phyloP scores from a whole-genome alignment of 2,113 vertebrate species.

The Donacobius atricapilla region DNA sequence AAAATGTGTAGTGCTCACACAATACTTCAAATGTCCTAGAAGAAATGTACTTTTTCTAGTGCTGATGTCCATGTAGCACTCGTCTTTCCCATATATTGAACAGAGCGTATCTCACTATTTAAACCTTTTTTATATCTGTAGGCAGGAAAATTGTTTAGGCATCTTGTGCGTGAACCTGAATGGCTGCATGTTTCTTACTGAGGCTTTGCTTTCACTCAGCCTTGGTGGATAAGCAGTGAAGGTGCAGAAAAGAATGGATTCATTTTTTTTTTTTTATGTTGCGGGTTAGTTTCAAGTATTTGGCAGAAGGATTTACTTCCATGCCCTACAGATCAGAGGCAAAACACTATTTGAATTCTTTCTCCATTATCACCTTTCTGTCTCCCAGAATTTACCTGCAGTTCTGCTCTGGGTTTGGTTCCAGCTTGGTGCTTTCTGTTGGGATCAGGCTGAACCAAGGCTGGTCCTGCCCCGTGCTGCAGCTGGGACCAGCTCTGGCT shows the following conservation, averaged over 20 bases:
- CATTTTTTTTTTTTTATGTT: neutral
- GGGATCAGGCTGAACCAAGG: accelerated
- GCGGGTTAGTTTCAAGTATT: neutral
- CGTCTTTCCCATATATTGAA: neutral
- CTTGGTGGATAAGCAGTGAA: neutral
- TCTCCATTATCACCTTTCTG: neutral
- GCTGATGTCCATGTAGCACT: neutral
- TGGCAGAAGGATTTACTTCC: neutral
- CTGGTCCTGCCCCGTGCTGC: neutral
- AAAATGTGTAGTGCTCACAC: neutral
- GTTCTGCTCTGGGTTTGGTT: neutral
- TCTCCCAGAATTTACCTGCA: neutral
- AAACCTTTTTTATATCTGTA: neutral
- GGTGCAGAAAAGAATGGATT: neutral
- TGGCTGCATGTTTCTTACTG: neutral
- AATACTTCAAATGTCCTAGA: neutral
- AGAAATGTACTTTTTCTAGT: neutral
- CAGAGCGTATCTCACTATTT: neutral
- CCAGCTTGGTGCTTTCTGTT: neutral
- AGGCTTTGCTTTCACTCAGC: neutral
- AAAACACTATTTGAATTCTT: neutral
- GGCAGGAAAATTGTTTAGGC: neutral
- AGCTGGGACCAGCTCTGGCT: neutral
- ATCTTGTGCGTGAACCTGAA: neutral
- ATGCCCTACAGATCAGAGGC: neutral